These are phyloP conservation scores for Manacus vitellinus DNA, from an alignment of 2,113 vertebrate species.

Conservation along the genomic window DNA sequence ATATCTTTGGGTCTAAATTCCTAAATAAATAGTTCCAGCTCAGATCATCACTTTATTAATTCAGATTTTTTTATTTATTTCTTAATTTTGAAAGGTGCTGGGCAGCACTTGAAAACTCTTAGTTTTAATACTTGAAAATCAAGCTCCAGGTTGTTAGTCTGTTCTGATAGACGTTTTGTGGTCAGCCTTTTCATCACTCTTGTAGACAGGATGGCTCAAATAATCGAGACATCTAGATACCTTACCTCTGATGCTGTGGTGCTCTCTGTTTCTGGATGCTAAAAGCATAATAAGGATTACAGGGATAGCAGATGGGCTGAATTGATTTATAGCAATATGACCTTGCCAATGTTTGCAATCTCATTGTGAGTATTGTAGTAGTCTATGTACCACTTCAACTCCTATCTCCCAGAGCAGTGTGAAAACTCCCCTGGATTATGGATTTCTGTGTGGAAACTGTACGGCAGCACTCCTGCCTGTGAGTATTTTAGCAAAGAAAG, in stretches of 20 bases:
- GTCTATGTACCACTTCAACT: background rate
- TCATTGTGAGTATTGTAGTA: background rate
- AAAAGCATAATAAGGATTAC: constrained; percentile 22
- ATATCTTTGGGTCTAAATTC: background rate
- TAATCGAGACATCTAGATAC: constrained; percentile 35
- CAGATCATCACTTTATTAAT: background rate
- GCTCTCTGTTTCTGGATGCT: background rate
- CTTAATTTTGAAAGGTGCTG: background rate
- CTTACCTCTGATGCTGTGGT: background rate
- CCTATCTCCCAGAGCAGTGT: background rate
- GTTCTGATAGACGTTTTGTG: background rate
- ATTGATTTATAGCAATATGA: background rate
- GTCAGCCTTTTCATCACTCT: constrained; percentile 48
- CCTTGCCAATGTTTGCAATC: background rate
- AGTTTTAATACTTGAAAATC: background rate
- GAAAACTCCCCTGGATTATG: background rate
- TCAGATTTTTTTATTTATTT: background rate
- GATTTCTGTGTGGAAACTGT: background rate
- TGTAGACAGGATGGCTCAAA: constrained; percentile 32
- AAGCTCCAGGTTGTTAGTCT: background rate
- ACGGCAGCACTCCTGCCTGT: fast-evolving
- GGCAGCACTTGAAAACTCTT: background rate
- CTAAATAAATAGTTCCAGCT: background rate
- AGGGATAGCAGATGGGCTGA: background rate
- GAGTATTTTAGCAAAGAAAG: background rate